Conservation (phyloP, 2,888 invertebrate genomes). For the Drosophila gaucha region DNA sequence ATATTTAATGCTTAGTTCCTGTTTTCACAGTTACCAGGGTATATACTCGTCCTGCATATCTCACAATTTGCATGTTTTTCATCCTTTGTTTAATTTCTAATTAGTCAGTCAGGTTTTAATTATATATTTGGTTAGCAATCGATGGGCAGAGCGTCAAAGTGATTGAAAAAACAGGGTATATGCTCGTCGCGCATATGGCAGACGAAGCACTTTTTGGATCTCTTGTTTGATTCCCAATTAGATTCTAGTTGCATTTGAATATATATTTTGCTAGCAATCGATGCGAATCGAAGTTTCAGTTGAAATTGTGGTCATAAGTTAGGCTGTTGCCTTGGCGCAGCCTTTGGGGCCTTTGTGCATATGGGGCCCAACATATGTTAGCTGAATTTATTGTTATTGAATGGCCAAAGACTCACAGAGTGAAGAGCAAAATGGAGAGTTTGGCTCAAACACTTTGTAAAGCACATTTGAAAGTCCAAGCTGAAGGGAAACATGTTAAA, state of each 20-base stretch:
- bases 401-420: conserved; percentile 6
- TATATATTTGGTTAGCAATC: too few species aligned
- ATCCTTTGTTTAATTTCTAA: too few species aligned
- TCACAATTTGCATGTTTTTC: too few species aligned
- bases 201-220: not conserved
- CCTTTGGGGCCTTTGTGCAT: conserved; percentile 36
- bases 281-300: conserved; percentile 10
- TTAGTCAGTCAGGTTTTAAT: too few species aligned
- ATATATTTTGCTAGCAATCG: conserved; percentile 26
- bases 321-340: conserved; percentile 26
- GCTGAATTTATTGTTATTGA: conserved; percentile 60
- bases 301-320: conserved; percentile 31
- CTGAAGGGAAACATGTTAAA: conserved; percentile 61
- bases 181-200: too few species aligned
- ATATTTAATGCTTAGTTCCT: too few species aligned
- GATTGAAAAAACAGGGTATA: not conserved
- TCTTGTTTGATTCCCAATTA: conserved; percentile 21
- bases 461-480: conserved; percentile 21
- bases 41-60: too few species aligned
- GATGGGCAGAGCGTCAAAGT: too few species aligned
- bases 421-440: not conserved
- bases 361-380: conserved; percentile 48
- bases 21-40: too few species aligned
- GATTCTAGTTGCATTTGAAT: conserved; percentile 2
- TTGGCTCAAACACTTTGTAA: conserved; percentile 35